Evolutionary conservation across 2,113 vertebrate species (phyloP), one percentile per base, ranked within the genome.

Genomic region (Xiphias gladius): DNA sequence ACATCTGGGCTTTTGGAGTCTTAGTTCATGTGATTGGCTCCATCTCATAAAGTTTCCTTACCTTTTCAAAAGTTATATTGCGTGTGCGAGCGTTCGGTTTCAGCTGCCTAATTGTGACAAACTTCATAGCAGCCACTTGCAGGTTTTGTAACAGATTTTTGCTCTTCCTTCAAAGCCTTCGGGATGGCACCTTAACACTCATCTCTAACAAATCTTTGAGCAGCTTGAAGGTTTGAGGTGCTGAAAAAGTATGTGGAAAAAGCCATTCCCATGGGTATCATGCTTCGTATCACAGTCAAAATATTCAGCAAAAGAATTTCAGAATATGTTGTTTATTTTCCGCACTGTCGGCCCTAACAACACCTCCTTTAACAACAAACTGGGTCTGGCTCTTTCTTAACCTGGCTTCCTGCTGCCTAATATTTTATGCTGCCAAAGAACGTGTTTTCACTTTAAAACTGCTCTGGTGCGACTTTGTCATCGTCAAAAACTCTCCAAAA

Each of bases 401-500:
- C 50, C 30, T 32, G 2, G 32, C 24, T 16, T 30, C 39, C 50
- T 26, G 48, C 13, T 32, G 48, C 28, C 58, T 14, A 12, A 24
- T 66, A 52, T 75, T 80, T 55, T 64, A 20, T 1, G 57, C 26
- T 16, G 14, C n/a, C n/a, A n/a, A 1, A 16, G 7, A 43, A 41
- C 0, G 11, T 55, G 17, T 81, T 85, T 72, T 72, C 46, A 73
- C 24, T 82, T 57, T 9, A 17, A 35, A 50, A 52, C 32, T 5
- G 12, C 61, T 48, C 19, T 41, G 26, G n/a, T 41, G 22, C 11
- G 37, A 19, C 41, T 26, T 54, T 13, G 19, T 19, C 2, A 14
- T 70, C 24, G 16, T 46, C 28, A 55, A 22, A 80, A 32, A 43
- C n/a, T 46, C 12, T n/a, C 39, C 57, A 48, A 11, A 57, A 10